These are phyloP conservation scores for Phthorimaea operculella DNA, from an alignment of 1,140 invertebrate genomes.

Conservation along the genomic window DNA sequence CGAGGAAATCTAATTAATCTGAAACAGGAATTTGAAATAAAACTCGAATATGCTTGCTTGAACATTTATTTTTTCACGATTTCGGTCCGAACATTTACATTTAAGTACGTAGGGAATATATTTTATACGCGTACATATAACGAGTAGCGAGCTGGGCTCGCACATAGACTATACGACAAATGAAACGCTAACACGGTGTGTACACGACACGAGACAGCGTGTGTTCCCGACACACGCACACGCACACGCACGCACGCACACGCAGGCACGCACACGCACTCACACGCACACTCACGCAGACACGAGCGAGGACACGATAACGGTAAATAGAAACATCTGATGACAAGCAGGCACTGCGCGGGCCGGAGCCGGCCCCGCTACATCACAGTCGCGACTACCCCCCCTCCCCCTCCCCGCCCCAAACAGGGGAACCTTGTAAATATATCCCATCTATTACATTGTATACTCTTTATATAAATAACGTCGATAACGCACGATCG, in stretches of 20 bases:
- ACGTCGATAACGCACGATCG: constrained; percentile 12
- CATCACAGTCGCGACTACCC: background rate
- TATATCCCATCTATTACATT: constrained; percentile 18
- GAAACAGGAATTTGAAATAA: too few species aligned
- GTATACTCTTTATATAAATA: constrained; percentile 18
- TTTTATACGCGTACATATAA: constrained; percentile 8
- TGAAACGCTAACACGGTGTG: constrained; percentile 14
- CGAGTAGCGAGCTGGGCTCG: constrained; percentile 3
- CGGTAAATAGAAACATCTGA: constrained; percentile 10
- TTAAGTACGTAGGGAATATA: constrained; percentile 12
- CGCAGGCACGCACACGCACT: background rate
- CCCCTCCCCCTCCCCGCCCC: background rate
- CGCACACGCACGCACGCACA: background rate
- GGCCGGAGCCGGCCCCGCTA: background rate
- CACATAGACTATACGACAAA: constrained; percentile 20
- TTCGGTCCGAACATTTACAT: background rate
- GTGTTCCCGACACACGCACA: background rate
- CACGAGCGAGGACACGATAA: constrained; percentile 11
- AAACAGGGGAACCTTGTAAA: background rate
- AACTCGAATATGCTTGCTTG: too few species aligned
- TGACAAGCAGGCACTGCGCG: constrained; percentile 23
- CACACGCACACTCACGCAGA: constrained; percentile 6
- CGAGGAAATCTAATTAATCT: too few species aligned
- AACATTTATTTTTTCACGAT: constrained; percentile 23
- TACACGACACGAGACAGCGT: too few species aligned